A percentile compares a stretch with the other conserved stretches of the same genome.
phyloP scores from a whole-genome alignment of 2,888 invertebrate species.

The Xylota segnis region DNA sequence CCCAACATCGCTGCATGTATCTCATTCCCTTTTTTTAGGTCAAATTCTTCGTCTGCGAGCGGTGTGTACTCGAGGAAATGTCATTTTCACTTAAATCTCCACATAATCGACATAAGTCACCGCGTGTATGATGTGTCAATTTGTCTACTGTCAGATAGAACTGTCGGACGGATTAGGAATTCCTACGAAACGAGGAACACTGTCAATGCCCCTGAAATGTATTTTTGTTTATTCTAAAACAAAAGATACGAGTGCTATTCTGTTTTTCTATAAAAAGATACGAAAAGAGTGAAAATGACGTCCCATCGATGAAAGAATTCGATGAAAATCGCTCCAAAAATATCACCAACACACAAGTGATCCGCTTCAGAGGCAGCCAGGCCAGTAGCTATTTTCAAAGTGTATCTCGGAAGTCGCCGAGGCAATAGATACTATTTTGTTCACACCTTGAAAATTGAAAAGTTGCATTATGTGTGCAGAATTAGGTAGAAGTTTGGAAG shows the following conservation, averaged over 20 bases:
- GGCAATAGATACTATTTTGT: constrained; percentile 25
- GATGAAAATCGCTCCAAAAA: constrained; percentile 44
- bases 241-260: constrained; percentile 48
- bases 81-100: constrained; percentile 41
- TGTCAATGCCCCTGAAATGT: constrained; percentile 73
- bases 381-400: neutral
- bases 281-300: constrained; percentile 19
- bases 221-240: constrained; percentile 54
- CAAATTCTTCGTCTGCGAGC: constrained; percentile 37
- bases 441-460: constrained; percentile 70
- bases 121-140: constrained; percentile 58
- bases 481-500: constrained; percentile 1
- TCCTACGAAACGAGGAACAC: constrained; percentile 23
- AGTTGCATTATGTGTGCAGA: constrained; percentile 45
- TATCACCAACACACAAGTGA: constrained; percentile 31
- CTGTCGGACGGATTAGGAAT: constrained; percentile 41
- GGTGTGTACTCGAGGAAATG: constrained; percentile 40
- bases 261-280: constrained; percentile 26
- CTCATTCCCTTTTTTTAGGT: constrained; percentile 67
- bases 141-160: constrained; percentile 57
- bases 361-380: constrained; percentile 7
- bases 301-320: constrained; percentile 44
- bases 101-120: constrained; percentile 41
- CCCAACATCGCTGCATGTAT: constrained; percentile 18
- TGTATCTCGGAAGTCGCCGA: constrained; percentile 12